Base-by-base conservation (phyloP, 2,113 vertebrate genomes). In the Panthera uncia region DNA sequence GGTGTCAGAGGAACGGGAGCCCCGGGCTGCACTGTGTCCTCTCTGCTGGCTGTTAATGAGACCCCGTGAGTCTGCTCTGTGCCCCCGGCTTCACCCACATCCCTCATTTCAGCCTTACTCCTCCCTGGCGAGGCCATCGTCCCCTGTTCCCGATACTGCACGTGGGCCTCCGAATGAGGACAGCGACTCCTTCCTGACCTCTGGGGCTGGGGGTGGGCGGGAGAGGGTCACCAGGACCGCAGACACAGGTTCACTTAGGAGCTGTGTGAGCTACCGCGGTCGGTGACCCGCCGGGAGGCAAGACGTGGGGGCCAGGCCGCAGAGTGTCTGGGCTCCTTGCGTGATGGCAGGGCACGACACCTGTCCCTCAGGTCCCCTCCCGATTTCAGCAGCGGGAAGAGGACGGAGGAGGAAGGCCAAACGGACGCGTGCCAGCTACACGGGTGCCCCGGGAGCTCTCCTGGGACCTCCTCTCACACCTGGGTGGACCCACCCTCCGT, bases 91-190 rank as follows among this genome's bases (percentile, higher is more conserved):
- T 12, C 68, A 0, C 48, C 27, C 48, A 13, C 12, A 33, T 4
- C 48, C 81, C 50, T 12, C 63, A 9, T 69, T 27, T 23, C 57
- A 19, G 29, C 65, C 18, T 31, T 16, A 0, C 7, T 9, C 23
- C 55, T 10, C 23, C 11, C 14, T 2, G 15, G 29, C 2, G 3
- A 27, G 45, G 16, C n/a, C 63, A 0, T 19, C 21, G 3, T 2
- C 36, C 5, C 18, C 31, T 16, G 1, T 1, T 10, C 41, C 61
- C n/a, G 3, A 1, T 6, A 12, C 19, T 0, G 33, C 76, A 12
- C 4, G 0, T 2, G 4, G 69, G 21, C 10, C 93, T 5, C 11
- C 21, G 52, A 11, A 12, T 3, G 12, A 69, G 48, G 61, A 21
- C 33, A 5, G 4, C 0, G 2, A 12, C 12, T 29, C 69, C 76